Evolutionary conservation across 2,113 vertebrate genomes (phyloP).

Genomic region (Colistium nudipinnis): DNA sequence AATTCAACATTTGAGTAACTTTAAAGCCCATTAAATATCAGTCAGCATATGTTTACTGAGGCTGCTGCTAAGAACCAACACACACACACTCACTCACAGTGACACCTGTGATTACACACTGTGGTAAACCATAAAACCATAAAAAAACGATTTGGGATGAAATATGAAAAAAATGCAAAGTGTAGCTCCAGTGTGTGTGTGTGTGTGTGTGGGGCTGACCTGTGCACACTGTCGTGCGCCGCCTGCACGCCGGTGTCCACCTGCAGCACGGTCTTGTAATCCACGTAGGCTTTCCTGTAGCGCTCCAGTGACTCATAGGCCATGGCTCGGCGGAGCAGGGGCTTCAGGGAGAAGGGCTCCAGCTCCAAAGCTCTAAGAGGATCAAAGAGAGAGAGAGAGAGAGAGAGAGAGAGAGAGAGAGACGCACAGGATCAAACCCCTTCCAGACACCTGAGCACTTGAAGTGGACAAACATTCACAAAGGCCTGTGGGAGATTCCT

Average conservation of each 20-base stretch:
- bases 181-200: not conserved
- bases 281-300: conserved; percentile 91
- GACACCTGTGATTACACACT: too few species aligned
- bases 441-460: conserved; percentile 14
- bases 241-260: conserved; percentile 88
- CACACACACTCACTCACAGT: too few species aligned
- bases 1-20: too few species aligned
- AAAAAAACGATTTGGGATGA: too few species aligned
- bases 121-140: too few species aligned
- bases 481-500: too few species aligned
- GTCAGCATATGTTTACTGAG: too few species aligned
- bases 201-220: conserved; percentile 75
- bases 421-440: conserved; percentile 18
- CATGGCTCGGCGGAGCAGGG: conserved; percentile 91
- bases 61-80: too few species aligned
- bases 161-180: too few species aligned
- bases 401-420: conserved; percentile 51
- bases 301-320: conserved; percentile 92
- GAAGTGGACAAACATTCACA: not conserved
- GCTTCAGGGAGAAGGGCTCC: conserved; percentile 91
- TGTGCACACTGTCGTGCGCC: conserved; percentile 91
- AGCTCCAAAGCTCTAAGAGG: conserved; percentile 91
- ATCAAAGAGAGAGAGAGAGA: conserved; percentile 54
- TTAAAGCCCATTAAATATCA: too few species aligned
- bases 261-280: conserved; percentile 94